Evolutionary conservation across 2,888 invertebrate genomes (phyloP), one percentile per base, ranked within the genome.

Genomic region (Dryobota labecula): DNA sequence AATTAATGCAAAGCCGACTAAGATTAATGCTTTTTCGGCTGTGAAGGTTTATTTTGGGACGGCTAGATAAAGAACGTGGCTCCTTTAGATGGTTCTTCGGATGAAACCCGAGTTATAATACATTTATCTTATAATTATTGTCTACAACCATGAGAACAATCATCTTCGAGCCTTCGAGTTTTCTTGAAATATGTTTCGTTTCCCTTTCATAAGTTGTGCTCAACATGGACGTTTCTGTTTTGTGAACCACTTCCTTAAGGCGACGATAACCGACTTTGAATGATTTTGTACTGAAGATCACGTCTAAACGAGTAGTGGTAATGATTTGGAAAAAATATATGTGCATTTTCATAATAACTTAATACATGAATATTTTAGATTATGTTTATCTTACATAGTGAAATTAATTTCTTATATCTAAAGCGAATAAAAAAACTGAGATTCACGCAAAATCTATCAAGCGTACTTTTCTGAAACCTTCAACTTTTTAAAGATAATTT

Each of bases 1-100:
- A 88, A 87, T 86, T 80, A 83, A 87, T 86, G 80, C 80, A 86
- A 87, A 88, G 69, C 76, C 57, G 61, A 56, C 65, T 66, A 73
- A 80, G 79, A 85, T 85, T 77, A 85, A 86, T 80, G 78, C 75
- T 81, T 80, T 73, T 65, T 62, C 61, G 64, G 56, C 69, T 53
- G n/a, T 41, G 56, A 64, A 76, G 61, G 71, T 76, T 83, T 82
- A 75, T 83, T 80, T 78, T 49, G 62, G 53, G 63, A 13, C 18
- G 36, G 36, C 33, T 69, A 53, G 68, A 70, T 72, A 70, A 74
- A 60, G 56, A 70, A 71, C 47, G 63, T 67, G 30, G 18, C 56
- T 49, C 60, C 64, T 67, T 66, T 53, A 73, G 47, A 70, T 62
- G 56, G 33, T 41, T 7, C 68, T 7, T 18, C n/a, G n/a, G 27